Base-by-base conservation (phyloP, 2,113 vertebrate species). In the Nesoenas mayeri region DNA sequence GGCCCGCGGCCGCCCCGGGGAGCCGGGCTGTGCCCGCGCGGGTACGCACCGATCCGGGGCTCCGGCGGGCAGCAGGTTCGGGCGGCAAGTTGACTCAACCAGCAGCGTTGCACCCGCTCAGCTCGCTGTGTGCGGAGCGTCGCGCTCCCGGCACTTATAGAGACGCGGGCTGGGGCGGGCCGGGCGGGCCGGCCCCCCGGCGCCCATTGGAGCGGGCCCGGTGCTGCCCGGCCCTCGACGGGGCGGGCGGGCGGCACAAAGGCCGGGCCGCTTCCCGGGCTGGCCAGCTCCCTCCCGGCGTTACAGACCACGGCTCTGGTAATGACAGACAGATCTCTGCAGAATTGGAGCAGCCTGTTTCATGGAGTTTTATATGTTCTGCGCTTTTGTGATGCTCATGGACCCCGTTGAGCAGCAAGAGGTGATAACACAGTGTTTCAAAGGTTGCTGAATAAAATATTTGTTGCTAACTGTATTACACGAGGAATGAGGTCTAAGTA, bases 161-260 rank as follows among this genome's bases (percentile, higher is more conserved):
- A 32, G 65, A 13, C 40, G 65, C 48, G 16, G 72, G 65, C 29
- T 48, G 80, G 79, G 79, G 56, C 75, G 57, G 79, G 29, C n/a
- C n/a, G 50, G 38, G 6, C 56, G 21, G 50, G 20, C 80, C 79
- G 14, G 50, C 73, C 80, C 56, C 88, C 72, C 62, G 28, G 34
- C 10, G 53, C 62, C 81, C 89, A 94, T 94, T 94, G 94, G 94
- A 79, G 85, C 24, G 16, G 15, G 48, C n/a, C 71, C 88, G 29
- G 79, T 70, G 72, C 62, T 26, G 82, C 62, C 62, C 71, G 73
- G 51, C 79, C 62, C 72, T 56, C 50, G 34, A 24, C 31, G 44
- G 73, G 79, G 70, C 29, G 79, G 60, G 48, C 48, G 48, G 48
- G 48, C 32, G 32, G 75, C 13, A 3, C 26, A 13, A 2, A 15